phyloP scores from a whole-genome alignment of 2,888 invertebrate genomes.

The Agrotis exclamationis region DNA sequence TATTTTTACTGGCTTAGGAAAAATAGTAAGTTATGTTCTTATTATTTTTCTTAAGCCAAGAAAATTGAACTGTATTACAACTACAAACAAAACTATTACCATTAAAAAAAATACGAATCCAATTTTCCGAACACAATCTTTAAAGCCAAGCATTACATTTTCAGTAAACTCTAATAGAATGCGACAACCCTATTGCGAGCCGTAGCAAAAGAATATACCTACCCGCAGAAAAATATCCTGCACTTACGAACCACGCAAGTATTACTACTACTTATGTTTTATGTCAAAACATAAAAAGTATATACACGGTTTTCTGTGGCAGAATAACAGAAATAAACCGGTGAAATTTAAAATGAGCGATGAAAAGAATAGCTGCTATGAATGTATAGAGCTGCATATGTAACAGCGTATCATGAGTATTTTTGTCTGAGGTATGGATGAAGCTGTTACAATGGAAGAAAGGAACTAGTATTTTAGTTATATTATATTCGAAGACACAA shows the following conservation, averaged over 20 bases:
- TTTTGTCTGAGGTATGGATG: conserved; percentile 9
- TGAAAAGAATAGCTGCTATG: conserved; percentile 22
- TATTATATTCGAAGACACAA: too few species aligned
- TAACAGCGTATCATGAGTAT: neutral
- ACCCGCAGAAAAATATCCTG: conserved; percentile 63
- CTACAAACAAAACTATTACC: conserved; percentile 14
- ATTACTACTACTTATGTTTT: conserved; percentile 68
- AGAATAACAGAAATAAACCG: conserved; percentile 66
- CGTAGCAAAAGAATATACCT: conserved; percentile 47
- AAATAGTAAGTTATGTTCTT: too few species aligned
- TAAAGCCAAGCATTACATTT: conserved; percentile 43
- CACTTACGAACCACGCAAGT: conserved; percentile 59
- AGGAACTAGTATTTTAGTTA: neutral
- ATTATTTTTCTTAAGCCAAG: too few species aligned
- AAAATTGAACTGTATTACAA: neutral
- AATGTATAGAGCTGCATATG: conserved; percentile 11
- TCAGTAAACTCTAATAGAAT: conserved; percentile 40
- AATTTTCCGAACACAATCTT: conserved; percentile 31
- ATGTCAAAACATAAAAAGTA: conserved; percentile 67
- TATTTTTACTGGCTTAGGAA: neutral
- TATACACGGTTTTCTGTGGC: conserved; percentile 55
- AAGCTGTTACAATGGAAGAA: neutral
- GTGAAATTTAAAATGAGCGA: conserved; percentile 62
- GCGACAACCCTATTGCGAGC: conserved; percentile 55
- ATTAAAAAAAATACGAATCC: conserved; percentile 29